Conservation (phyloP, 2,888 invertebrate species). For the Drosophila emarginata region DNA sequence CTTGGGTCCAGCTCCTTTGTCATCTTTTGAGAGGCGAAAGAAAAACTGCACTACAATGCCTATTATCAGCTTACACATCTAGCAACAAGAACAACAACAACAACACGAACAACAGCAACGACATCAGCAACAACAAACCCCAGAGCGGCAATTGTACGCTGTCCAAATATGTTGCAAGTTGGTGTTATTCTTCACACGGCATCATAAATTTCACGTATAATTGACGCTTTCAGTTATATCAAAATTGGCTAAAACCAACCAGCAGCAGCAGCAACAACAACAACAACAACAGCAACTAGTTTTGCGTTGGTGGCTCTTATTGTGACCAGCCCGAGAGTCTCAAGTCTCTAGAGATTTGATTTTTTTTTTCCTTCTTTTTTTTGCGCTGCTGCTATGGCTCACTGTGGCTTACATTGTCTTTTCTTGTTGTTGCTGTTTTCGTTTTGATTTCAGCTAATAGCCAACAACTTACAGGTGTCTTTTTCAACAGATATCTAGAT, state of each 20-base stretch:
- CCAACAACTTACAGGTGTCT: conserved; percentile 62
- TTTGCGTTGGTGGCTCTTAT: conserved; percentile 70
- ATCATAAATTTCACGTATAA: conserved; percentile 82
- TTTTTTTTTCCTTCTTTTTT: conserved; percentile 36
- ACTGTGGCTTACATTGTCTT: conserved; percentile 45
- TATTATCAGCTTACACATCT: conserved; percentile 70
- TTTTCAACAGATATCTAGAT: background rate
- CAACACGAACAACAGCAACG: conserved; percentile 16
- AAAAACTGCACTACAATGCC: conserved; percentile 73
- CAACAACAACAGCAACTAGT: conserved; percentile 27
- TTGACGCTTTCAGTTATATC: conserved; percentile 81
- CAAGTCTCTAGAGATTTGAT: conserved; percentile 59
- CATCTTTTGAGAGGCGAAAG: conserved; percentile 65
- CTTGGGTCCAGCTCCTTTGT: conserved; percentile 58
- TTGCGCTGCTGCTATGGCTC: conserved; percentile 21
- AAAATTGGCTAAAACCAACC: conserved; percentile 72
- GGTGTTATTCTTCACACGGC: conserved; percentile 81
- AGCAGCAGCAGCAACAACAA: background rate
- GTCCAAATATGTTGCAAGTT: conserved; percentile 79
- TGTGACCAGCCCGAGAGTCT: conserved; percentile 23
- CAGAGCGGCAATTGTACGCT: conserved; percentile 35
- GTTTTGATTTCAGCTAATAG: conserved; percentile 64
- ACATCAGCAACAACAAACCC: conserved; percentile 26
- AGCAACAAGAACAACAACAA: conserved; percentile 34
- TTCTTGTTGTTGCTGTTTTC: conserved; percentile 15